Evolutionary conservation across 2,113 vertebrate species (phyloP).

Genomic region (Strix aluco): DNA sequence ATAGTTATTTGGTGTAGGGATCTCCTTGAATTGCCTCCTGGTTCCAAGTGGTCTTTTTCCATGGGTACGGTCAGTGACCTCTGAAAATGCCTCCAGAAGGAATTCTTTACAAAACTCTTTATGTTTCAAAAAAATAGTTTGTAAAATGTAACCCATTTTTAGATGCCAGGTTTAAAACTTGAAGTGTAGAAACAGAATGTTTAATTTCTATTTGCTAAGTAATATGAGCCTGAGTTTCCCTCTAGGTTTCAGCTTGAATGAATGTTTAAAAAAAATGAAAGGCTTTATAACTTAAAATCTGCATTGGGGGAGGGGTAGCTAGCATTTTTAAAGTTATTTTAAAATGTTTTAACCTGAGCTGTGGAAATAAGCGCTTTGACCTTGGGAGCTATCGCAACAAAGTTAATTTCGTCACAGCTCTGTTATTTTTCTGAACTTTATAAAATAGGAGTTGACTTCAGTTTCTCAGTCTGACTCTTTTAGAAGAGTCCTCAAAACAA

Average conservation of each 20-base stretch:
- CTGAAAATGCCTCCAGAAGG: neutral
- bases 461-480: neutral
- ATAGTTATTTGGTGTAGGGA: neutral
- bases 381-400: neutral
- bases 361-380: neutral
- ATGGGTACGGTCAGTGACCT: slow-evolving; percentile 17
- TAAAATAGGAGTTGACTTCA: neutral
- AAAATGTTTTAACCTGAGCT: neutral
- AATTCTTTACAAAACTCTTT: neutral
- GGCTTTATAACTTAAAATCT: neutral
- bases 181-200: neutral
- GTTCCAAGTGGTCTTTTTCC: slow-evolving; percentile 12
- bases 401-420: neutral
- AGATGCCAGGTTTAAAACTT: neutral
- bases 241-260: neutral
- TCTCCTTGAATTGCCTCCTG: slow-evolving; percentile 21
- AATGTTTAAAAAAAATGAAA: neutral
- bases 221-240: neutral
- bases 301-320: neutral
- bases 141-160: neutral
- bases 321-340: neutral
- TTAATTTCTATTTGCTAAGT: neutral
- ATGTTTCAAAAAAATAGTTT: neutral
- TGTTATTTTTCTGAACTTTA: neutral
- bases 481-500: neutral